Evolutionary conservation across 2,113 vertebrate genomes (phyloP).

Genomic region (Pedionomus torquatus): DNA sequence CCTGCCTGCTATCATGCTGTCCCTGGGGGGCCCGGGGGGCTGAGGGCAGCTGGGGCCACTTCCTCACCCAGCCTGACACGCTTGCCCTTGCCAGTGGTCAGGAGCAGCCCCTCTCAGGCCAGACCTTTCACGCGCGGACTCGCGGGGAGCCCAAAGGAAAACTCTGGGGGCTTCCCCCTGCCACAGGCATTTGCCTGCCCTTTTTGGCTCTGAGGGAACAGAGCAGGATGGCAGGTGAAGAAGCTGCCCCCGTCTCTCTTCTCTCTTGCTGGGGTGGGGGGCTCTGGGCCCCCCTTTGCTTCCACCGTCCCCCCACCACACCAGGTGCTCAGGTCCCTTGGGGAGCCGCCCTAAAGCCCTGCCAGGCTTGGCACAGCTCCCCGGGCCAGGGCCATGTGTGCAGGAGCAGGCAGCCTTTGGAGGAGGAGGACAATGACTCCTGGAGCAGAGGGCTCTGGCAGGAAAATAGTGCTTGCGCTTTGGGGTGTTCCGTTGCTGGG

Average conservation of each 20-base stretch:
- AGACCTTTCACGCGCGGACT: not conserved
- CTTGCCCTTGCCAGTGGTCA: not conserved
- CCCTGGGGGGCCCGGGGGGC: not conserved
- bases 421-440: not conserved
- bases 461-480: not conserved
- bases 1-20: not conserved
- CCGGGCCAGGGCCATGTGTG: not conserved
- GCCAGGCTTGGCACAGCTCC: not conserved
- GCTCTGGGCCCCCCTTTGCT: rapidly evolving
- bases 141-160: not conserved
- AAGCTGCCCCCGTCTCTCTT: not conserved
- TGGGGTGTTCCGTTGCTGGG: not conserved
- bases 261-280: not conserved
- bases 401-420: not conserved
- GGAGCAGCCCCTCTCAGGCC: not conserved
- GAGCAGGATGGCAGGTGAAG: not conserved
- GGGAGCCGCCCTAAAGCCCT: not conserved
- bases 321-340: not conserved
- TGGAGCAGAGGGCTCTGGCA: not conserved
- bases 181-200: rapidly evolving
- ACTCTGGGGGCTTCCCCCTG: not conserved
- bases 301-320: not conserved
- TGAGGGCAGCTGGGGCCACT: constrained; percentile 42
- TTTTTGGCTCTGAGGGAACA: not conserved
- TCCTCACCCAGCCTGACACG: constrained; percentile 26